Base-by-base conservation (phyloP, 2,113 vertebrate genomes). In the Erythrocercus mccallii region DNA sequence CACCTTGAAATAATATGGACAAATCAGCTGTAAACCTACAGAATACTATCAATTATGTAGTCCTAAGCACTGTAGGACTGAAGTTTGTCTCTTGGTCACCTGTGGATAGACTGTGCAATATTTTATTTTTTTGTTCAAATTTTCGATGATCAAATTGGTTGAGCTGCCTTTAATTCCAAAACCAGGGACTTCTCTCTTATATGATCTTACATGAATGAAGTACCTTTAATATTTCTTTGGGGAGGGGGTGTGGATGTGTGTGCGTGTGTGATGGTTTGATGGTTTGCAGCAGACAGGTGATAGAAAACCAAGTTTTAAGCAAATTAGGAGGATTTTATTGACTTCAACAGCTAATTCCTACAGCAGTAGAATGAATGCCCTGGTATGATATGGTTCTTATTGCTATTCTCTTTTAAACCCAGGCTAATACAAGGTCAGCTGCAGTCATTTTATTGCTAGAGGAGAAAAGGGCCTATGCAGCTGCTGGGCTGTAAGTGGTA, bases 1-100 rank as follows among this genome's bases (percentile, higher is more conserved):
- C 97, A 98, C 98, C 98, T 98, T 98, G 98, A 98, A 97, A 98
- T 96, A 97, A 94, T 91, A 83, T 77, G 95, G 91, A 64, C 60
- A 95, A 96, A 95, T 38, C 81, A 92, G 64, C 42, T 79, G 96
- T 94, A 95, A 97, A 95, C 86, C 87, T 95, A 88, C 76, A 91
- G 91, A 92, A 97, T 51, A 50, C 77, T 92, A 42, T 64, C 79
- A 76, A 66, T 73, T 77, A 40, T 48, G 30, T 74, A 35, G 23
- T 44, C 22, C 30, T 73, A 56, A 86, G 40, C 47, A 54, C 20
- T 65, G 13, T 21, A 44, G 56, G n/a, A 47, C 27, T 83, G 54
- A 69, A 80, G 53, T 64, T 82, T 92, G 21, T 78, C 56, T 82
- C 51, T 48, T 25, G 31, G 33, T 81, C 20, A 12, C 65, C 31